A percentile compares a stretch with the other conserved stretches of the same genome.
Evolutionary conservation across 2,888 invertebrate species (phyloP).

Genomic region (Eutolmus rufibarbis): DNA sequence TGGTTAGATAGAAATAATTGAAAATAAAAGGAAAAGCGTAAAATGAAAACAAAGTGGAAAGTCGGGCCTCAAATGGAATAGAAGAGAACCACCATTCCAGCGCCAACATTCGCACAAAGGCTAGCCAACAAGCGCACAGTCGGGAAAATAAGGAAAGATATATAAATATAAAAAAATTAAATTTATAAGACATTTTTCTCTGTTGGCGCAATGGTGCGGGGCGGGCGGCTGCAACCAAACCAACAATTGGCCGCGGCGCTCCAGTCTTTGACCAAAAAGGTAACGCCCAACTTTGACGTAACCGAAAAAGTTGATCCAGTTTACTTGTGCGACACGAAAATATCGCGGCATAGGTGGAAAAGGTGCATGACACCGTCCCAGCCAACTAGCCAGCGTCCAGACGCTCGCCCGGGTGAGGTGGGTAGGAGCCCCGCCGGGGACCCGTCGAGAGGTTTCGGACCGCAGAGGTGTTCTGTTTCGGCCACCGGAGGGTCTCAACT

Average conservation of each 20-base stretch:
- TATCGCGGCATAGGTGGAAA: slow-evolving; percentile 7
- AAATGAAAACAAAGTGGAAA: slow-evolving; percentile 33
- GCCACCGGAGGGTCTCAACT: neutral
- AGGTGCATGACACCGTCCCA: neutral
- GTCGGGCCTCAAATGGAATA: neutral
- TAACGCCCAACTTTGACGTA: slow-evolving; percentile 46
- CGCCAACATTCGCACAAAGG: neutral
- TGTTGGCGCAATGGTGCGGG: neutral
- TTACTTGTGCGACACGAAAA: neutral
- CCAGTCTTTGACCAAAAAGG: slow-evolving; percentile 9
- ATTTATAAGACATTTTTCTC: neutral
- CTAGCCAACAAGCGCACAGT: neutral
- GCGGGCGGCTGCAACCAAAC: neutral
- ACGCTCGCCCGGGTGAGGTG: neutral
- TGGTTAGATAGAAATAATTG: slow-evolving; percentile 1
- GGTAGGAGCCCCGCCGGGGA: neutral
- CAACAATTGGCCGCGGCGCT: neutral
- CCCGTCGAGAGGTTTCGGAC: neutral
- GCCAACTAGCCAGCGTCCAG: neutral
- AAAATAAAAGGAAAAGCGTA: neutral
- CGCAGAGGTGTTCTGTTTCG: neutral
- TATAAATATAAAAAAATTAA: neutral
- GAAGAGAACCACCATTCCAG: slow-evolving; percentile 14
- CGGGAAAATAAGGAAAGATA: slow-evolving; percentile 21
- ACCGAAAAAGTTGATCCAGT: slow-evolving; percentile 1